phyloP scores from a whole-genome alignment of 2,113 vertebrate species.

The Callorhinus ursinus region DNA sequence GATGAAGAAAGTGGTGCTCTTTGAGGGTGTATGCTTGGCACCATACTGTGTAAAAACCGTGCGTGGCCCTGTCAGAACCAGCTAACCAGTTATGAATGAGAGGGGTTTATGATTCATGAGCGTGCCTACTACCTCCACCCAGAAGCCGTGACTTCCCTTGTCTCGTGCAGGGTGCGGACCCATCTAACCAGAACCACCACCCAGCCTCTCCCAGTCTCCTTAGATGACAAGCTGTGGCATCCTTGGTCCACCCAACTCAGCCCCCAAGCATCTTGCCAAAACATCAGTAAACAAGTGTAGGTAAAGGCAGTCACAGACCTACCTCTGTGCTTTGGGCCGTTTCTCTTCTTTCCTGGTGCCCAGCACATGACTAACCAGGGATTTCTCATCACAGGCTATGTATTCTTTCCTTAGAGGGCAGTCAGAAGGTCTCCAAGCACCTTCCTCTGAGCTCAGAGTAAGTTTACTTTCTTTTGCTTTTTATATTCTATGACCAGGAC shows the following conservation, averaged over 20 bases:
- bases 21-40: not conserved
- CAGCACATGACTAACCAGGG: not conserved
- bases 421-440: not conserved
- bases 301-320: slow-evolving; percentile 1
- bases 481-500: not conserved
- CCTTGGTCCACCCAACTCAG: slow-evolving; percentile 67
- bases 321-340: not conserved
- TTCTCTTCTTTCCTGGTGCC: not conserved
- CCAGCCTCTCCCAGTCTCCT: slow-evolving; percentile 68
- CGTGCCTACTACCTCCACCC: not conserved
- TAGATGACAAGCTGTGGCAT: slow-evolving; percentile 69
- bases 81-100: not conserved
- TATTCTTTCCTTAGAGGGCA: not conserved
- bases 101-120: slow-evolving; percentile 60
- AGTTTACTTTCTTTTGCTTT: not conserved
- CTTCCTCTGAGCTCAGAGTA: not conserved
- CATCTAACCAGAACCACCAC: slow-evolving; percentile 64
- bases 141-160: slow-evolving; percentile 4
- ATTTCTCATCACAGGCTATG: not conserved
- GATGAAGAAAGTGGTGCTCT: not conserved
- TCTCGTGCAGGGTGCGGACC: slow-evolving; percentile 71
- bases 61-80: not conserved
- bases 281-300: slow-evolving; percentile 55
- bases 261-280: slow-evolving; percentile 45
- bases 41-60: rapidly evolving